Evolutionary conservation across 1,140 invertebrate genomes (phyloP), one percentile per base, ranked within the genome.

Genomic region (Pararge aegeria): DNA sequence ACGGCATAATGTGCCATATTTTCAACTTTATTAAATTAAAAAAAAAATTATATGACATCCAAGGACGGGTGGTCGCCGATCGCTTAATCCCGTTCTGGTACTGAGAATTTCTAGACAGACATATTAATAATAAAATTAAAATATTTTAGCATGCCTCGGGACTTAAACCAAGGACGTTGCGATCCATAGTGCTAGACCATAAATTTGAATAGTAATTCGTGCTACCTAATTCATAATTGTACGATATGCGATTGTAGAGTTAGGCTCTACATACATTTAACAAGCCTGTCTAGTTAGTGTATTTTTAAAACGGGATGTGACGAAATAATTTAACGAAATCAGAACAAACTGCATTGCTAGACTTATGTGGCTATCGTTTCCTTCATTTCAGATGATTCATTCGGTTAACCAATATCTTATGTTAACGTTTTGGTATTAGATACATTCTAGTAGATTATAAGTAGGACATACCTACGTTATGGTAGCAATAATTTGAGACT

Each of bases 311-410:
- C 30, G 10, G 30, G 30, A 34, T 34, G 30, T 6, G 38, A 42
- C 13, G 38, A 42, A 42, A 42, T 42, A 42, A 42, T 42, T 15
- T 1, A 42, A 18, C 38, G 7, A 42, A 16, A 42, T 18, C 5
- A 16, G 38, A 42, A 5, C 13, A 18, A 42, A 15, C 16, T 42
- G 15, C 5, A 42, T 16, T 42, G 10, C 16, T 15, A 7, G 38
- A 42, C 38, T 42, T 7, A 42, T 42, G 4, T 42, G 38, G 38
- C 38, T 42, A 7, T 42, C 38, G 38, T 42, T 42, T 42, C 38
- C 38, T 42, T 42, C 38, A 42, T 18, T 42, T 42, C 38, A 16
- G 38, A 42, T 42, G 13, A 42, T 15, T 42, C 38, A 42, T 18
- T 42, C 13, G 0, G 5, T 42, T 42, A 16, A 42, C 38, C 38